These are phyloP conservation scores for Drosophila anomelani DNA, from an alignment of 2,888 invertebrate genomes.

Conservation along the genomic window DNA sequence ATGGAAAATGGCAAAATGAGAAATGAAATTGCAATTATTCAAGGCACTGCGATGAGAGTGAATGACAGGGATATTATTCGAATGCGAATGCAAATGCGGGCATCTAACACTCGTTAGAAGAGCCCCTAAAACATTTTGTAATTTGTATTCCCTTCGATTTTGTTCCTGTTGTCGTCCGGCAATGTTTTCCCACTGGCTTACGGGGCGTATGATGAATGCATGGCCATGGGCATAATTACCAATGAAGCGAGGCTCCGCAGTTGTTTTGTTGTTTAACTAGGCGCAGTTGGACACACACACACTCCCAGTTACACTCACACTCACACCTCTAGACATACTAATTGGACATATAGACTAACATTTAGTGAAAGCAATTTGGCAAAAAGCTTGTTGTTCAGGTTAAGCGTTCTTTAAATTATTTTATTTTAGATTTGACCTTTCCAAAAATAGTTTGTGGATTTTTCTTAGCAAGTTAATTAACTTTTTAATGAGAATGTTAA, in stretches of 20 bases:
- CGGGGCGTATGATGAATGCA: slow-evolving; percentile 40
- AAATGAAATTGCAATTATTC: slow-evolving; percentile 55
- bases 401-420: slow-evolving; percentile 19
- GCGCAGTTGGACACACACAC: slow-evolving; percentile 2
- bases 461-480: neutral
- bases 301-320: slow-evolving; percentile 31
- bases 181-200: slow-evolving; percentile 35
- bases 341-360: slow-evolving; percentile 43
- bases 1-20: slow-evolving; percentile 35
- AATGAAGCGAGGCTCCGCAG: slow-evolving; percentile 22
- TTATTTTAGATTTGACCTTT: slow-evolving; percentile 16
- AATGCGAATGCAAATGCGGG: slow-evolving; percentile 3
- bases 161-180: slow-evolving; percentile 1
- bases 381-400: slow-evolving; percentile 5
- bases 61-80: slow-evolving; percentile 14
- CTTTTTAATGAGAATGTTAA: neutral
- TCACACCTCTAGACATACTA: slow-evolving; percentile 25
- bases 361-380: slow-evolving; percentile 38
- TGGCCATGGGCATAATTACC: slow-evolving; percentile 30
- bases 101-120: slow-evolving; percentile 21
- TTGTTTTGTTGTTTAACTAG: slow-evolving; percentile 21
- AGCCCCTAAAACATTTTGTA: slow-evolving; percentile 28
- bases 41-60: slow-evolving; percentile 42
- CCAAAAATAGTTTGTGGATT: neutral
- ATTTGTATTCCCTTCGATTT: slow-evolving; percentile 19